Percentiles rank a stretch among this genome's conserved stretches.
Evolutionary conservation across 2,888 invertebrate genomes (phyloP).

Genomic region (Hylaea fasciaria): DNA sequence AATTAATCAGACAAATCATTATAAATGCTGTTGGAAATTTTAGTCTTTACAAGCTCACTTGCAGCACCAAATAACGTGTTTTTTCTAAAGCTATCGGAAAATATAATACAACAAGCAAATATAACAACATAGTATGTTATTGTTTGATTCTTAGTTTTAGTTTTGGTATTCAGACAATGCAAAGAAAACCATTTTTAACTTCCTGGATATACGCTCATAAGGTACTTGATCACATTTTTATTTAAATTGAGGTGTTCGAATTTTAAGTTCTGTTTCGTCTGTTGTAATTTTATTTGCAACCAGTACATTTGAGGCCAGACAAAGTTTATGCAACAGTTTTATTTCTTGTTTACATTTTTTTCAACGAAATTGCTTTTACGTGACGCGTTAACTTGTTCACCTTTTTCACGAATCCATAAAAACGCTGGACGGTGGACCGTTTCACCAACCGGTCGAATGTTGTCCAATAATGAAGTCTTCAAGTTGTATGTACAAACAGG

Average conservation of each 20-base stretch:
- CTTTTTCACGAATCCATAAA: conserved; percentile 33
- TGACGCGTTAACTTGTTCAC: conserved; percentile 27
- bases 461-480: conserved; percentile 32
- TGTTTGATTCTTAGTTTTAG: too few species aligned
- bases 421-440: conserved; percentile 23
- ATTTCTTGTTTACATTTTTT: conserved; percentile 27
- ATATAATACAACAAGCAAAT: too few species aligned
- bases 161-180: neutral
- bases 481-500: conserved; percentile 52
- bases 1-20: too few species aligned
- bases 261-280: too few species aligned
- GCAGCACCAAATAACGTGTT: too few species aligned
- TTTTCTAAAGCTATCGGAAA: too few species aligned
- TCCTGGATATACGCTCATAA: neutral
- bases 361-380: conserved; percentile 22
- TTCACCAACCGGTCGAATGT: conserved; percentile 29
- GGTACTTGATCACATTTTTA: neutral
- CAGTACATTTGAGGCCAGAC: neutral
- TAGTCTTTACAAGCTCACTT: too few species aligned
- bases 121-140: too few species aligned
- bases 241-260: too few species aligned
- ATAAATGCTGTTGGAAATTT: too few species aligned
- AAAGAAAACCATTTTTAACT: neutral
- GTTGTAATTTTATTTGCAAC: conserved; percentile 1
- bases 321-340: conserved; percentile 12